Conservation (phyloP, 2,797 vertebrate genomes). For the Propithecus perrieri region DNA sequence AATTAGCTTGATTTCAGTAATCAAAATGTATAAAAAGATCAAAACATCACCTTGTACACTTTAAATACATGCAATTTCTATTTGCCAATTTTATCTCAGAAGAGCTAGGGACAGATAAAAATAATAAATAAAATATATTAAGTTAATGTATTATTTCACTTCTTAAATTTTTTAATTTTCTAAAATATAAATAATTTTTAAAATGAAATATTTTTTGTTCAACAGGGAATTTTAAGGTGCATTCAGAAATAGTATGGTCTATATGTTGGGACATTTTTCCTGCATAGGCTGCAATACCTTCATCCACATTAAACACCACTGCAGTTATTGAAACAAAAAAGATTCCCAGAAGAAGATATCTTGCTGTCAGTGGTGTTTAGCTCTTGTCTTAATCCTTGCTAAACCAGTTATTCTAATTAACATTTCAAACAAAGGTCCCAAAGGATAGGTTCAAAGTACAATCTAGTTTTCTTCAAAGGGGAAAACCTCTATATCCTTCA, state of each 20-base stretch:
- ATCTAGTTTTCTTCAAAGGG: slow-evolving; percentile 60
- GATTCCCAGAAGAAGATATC: slow-evolving; percentile 27
- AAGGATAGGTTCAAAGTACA: slow-evolving; percentile 57
- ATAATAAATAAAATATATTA: background rate
- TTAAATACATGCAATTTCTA: background rate
- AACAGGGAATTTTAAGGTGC: background rate
- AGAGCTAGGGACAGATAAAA: background rate
- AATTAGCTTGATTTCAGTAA: background rate
- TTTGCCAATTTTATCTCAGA: background rate
- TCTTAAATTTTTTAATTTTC: background rate
- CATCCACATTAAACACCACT: background rate
- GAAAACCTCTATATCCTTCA: background rate
- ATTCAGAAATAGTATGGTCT: background rate
- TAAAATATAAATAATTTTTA: background rate
- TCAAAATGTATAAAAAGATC: background rate
- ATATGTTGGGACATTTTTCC: background rate
- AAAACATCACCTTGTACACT: background rate
- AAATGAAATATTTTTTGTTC: background rate
- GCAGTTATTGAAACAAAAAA: background rate
- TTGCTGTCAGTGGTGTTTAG: slow-evolving; percentile 53
- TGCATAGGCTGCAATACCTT: background rate
- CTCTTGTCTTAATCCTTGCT: slow-evolving; percentile 62
- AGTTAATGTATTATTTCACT: background rate
- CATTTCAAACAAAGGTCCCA: slow-evolving; percentile 77
- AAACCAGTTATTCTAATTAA: slow-evolving; percentile 66